Evolutionary conservation across 2,113 vertebrate species (phyloP).

Genomic region (Chitala chitala): DNA sequence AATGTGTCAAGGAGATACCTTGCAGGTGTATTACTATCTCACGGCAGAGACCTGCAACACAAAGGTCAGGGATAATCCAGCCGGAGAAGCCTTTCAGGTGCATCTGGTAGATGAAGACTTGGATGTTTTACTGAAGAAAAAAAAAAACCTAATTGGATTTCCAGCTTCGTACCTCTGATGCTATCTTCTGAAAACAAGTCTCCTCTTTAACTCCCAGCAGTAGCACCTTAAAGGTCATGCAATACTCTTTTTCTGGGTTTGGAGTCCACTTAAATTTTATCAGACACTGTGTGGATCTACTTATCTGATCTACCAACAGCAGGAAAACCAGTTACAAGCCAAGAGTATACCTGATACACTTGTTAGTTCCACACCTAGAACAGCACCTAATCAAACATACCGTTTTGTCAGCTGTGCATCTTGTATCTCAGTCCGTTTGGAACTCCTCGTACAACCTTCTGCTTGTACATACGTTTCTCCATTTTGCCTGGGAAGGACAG

Average conservation of each 20-base stretch:
- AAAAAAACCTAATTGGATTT: neutral
- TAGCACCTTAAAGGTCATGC: neutral
- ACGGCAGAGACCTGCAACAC: no score
- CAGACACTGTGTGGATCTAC: no score
- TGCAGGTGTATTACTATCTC: neutral
- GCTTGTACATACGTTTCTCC: no score
- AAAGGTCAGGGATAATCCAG: neutral
- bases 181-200: neutral
- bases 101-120: neutral
- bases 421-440: no score
- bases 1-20: neutral
- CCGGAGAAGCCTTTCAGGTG: neutral
- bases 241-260: neutral
- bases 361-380: neutral
- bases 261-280: neutral
- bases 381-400: no score
- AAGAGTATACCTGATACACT: neutral
- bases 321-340: neutral
- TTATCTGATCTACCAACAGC: neutral
- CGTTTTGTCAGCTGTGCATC: no score
- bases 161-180: neutral
- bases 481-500: no score
- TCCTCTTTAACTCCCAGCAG: neutral
- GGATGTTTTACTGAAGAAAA: neutral
- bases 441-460: no score